Conservation (phyloP, 1,140 invertebrate genomes). For the Pogonus chalceus region DNA sequence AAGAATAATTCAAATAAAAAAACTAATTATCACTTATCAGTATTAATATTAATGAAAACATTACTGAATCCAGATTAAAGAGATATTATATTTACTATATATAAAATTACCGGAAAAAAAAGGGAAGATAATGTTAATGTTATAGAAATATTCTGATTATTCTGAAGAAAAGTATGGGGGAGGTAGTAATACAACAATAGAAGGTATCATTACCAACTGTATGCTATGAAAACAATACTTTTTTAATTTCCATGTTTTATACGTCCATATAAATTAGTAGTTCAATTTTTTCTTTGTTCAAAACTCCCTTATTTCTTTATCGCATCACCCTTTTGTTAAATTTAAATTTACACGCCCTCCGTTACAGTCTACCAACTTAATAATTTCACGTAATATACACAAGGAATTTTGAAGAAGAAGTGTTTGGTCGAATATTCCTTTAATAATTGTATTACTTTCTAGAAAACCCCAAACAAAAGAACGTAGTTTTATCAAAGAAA, state of each 20-base stretch:
- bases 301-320: background rate
- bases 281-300: background rate
- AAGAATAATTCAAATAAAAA: too few species aligned
- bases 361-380: background rate
- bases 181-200: too few species aligned
- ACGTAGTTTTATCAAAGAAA: constrained; percentile 1
- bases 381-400: background rate
- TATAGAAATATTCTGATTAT: too few species aligned
- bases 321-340: constrained; percentile 4
- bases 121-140: too few species aligned
- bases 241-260: background rate
- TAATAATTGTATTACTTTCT: constrained; percentile 6
- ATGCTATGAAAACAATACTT: too few species aligned
- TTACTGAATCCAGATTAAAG: too few species aligned
- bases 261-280: background rate
- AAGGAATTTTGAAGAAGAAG: background rate
- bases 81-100: too few species aligned
- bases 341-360: constrained; percentile 4
- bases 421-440: background rate
- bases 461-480: background rate
- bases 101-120: too few species aligned
- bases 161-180: too few species aligned
- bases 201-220: too few species aligned
- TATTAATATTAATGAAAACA: too few species aligned
- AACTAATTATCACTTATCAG: too few species aligned